A percentile compares a stretch with the other conserved stretches of the same genome.
Conservation (phyloP, 1,140 invertebrate species). For the Vanessa atalanta region DNA sequence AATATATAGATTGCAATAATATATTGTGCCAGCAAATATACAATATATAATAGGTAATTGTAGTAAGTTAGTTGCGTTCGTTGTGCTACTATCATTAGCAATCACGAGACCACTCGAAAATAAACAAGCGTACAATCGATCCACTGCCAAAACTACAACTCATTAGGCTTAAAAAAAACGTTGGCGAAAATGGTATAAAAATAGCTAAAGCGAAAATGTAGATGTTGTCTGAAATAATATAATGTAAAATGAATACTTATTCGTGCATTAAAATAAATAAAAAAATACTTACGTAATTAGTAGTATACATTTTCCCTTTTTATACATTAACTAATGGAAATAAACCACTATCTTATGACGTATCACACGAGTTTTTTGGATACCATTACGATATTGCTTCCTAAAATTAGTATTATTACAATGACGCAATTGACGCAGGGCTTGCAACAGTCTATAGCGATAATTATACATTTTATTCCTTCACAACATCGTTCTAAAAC, state of each 20-base stretch:
- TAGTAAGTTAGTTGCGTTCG: conserved; percentile 18
- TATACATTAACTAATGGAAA: too few relatives aligned
- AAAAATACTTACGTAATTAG: too few relatives aligned
- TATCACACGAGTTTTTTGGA: not conserved
- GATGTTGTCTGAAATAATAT: too few relatives aligned
- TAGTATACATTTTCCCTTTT: too few relatives aligned
- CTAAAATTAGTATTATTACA: not conserved
- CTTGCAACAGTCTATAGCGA: not conserved
- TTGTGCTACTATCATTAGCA: conserved; percentile 36
- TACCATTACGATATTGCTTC: not conserved
- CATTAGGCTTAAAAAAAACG: conserved; percentile 8
- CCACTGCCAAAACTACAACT: conserved; percentile 52
- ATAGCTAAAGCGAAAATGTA: too few relatives aligned
- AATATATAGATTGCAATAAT: too few relatives aligned
- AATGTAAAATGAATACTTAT: too few relatives aligned
- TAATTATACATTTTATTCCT: not conserved
- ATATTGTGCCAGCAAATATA: not conserved
- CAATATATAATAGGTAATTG: not conserved
- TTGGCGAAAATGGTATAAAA: too few relatives aligned
- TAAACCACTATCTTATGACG: too few relatives aligned
- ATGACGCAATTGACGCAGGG: not conserved
- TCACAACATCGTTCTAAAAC: too few relatives aligned
- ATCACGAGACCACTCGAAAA: conserved; percentile 62
- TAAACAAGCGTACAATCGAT: conserved; percentile 55
- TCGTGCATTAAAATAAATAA: too few relatives aligned